These are phyloP conservation scores for Limnephilus lunatus DNA, from an alignment of 2,888 invertebrate genomes.

Conservation along the genomic window DNA sequence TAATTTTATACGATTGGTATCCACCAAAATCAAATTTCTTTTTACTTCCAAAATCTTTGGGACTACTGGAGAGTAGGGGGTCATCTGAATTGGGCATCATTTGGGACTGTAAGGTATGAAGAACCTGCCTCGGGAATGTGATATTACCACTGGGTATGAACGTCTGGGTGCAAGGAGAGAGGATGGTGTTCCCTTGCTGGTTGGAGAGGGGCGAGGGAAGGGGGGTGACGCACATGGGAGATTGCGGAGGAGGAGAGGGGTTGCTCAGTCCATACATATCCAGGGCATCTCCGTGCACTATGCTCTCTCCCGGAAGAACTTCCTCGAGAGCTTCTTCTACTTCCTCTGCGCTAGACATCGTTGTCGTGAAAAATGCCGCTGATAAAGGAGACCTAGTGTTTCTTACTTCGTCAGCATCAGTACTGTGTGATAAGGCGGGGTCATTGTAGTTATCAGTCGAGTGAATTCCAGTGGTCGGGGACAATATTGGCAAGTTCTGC, in stretches of 20 bases:
- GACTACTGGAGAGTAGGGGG: conserved; percentile 89
- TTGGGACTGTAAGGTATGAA: conserved; percentile 82
- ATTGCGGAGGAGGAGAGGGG: conserved; percentile 81
- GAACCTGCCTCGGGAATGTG: conserved; percentile 72
- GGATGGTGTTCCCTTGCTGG: conserved; percentile 69
- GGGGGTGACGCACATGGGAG: conserved; percentile 78
- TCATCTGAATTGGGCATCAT: conserved; percentile 94
- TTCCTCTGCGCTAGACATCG: conserved; percentile 91
- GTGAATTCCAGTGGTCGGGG: conserved; percentile 68
- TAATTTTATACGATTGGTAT: conserved; percentile 77
- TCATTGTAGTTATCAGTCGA: conserved; percentile 63
- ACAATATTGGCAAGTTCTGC: conserved; percentile 71
- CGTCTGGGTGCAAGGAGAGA: conserved; percentile 70
- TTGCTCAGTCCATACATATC: conserved; percentile 76
- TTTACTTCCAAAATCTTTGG: conserved; percentile 84
- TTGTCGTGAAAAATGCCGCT: conserved; percentile 89
- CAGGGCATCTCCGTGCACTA: conserved; percentile 75
- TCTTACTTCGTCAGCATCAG: conserved; percentile 78
- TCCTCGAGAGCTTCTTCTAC: conserved; percentile 92
- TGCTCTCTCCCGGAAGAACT: conserved; percentile 88
- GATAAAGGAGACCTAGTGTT: conserved; percentile 89
- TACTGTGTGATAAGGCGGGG: conserved; percentile 69
- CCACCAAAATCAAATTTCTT: conserved; percentile 78
- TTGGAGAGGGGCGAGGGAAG: conserved; percentile 75
- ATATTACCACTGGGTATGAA: conserved; percentile 72